Evolutionary conservation across 2,797 vertebrate species (phyloP).

Genomic region (Eleutherodactylus coqui): DNA sequence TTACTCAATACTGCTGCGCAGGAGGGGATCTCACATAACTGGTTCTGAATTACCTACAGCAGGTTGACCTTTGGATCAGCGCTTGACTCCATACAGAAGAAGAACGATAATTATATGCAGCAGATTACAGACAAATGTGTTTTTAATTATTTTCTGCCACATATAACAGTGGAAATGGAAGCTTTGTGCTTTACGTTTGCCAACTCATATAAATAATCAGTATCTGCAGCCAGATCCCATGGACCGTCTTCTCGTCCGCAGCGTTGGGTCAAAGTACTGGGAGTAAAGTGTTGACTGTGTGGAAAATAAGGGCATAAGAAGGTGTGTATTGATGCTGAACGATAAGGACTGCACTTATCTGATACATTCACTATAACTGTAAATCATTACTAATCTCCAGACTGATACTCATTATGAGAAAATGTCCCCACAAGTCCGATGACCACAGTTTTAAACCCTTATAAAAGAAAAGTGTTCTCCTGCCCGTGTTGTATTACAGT

Average conservation of each 20-base stretch:
- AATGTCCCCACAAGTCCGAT: not conserved
- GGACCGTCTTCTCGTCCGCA: not conserved
- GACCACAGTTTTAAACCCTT: not conserved
- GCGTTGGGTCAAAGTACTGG: not conserved
- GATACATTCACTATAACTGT: not conserved
- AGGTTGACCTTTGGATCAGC: slow-evolving; percentile 4
- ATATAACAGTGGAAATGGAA: not conserved
- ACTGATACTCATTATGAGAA: not conserved
- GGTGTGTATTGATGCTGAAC: not conserved
- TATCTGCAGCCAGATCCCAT: not conserved
- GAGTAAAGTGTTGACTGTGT: not conserved
- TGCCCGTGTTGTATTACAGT: too few relatives aligned
- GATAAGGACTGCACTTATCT: slow-evolving; percentile 1
- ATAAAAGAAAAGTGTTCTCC: not conserved
- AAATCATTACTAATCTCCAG: not conserved
- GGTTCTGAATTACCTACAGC: slow-evolving; percentile 16
- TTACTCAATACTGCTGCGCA: not conserved
- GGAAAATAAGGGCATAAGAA: not conserved
- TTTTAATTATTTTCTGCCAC: slow-evolving; percentile 45
- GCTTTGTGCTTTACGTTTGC: not conserved
- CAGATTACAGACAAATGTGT: slow-evolving; percentile 29
- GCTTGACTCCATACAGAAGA: not conserved
- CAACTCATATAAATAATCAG: slow-evolving; percentile 18
- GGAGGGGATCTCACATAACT: too few relatives aligned
- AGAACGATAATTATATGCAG: slow-evolving; percentile 1